Percentiles rank a stretch among this genome's conserved stretches.
phyloP scores from a whole-genome alignment of 2,888 invertebrate species.

The Synergus gifuensis region DNA sequence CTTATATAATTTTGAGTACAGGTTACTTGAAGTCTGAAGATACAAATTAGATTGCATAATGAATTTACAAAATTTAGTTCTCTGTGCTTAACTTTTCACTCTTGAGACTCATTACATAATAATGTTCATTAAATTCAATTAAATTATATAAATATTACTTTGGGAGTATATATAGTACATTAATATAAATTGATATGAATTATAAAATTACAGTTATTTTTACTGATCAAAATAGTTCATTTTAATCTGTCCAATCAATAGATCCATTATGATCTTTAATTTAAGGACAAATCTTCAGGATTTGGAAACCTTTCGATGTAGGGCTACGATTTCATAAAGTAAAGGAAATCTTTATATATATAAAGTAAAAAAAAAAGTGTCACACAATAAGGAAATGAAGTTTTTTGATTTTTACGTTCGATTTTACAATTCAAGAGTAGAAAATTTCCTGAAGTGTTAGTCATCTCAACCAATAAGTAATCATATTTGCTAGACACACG shows the following conservation, averaged over 20 bases:
- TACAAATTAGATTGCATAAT: not conserved
- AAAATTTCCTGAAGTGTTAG: not conserved
- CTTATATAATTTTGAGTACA: conserved; percentile 7
- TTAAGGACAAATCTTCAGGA: no score
- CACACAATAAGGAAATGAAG: conserved; percentile 29
- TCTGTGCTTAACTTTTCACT: not conserved
- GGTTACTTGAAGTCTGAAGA: not conserved
- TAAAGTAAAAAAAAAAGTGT: no score
- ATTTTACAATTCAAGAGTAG: conserved; percentile 20
- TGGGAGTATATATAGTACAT: not conserved
- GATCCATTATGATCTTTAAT: no score
- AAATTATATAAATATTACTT: no score
- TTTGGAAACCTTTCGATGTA: no score
- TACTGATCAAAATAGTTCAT: not conserved
- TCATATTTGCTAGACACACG: conserved; percentile 8
- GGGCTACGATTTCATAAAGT: no score
- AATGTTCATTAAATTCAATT: not conserved
- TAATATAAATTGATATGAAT: not conserved
- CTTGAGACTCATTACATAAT: not conserved
- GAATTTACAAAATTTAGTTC: not conserved
- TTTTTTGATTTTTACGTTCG: conserved; percentile 17
- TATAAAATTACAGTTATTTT: not conserved
- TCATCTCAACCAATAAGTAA: conserved; percentile 15
- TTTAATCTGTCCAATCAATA: no score
- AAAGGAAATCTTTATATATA: not conserved